Conservation (phyloP, 2,797 vertebrate genomes). For the Chaenodraco wilsoni region DNA sequence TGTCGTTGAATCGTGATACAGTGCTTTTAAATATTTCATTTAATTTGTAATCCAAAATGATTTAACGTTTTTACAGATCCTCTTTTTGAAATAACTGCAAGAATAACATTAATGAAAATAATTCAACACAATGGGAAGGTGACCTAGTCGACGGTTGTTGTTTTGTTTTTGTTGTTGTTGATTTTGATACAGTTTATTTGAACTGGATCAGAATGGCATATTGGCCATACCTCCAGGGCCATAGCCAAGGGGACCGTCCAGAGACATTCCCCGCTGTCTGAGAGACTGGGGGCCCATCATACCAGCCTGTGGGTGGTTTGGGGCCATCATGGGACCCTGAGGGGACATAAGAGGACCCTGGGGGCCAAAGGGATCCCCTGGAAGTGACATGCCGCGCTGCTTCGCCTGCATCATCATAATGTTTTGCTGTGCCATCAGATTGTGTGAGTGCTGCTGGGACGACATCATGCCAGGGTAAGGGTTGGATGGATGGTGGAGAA, state of each 20-base stretch:
- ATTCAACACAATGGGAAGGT: slow-evolving; percentile 66
- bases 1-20: slow-evolving; percentile 73
- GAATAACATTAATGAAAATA: slow-evolving; percentile 75
- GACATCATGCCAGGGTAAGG: slow-evolving; percentile 87
- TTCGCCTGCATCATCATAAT: slow-evolving; percentile 98
- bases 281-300: slow-evolving; percentile 94
- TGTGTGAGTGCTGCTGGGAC: slow-evolving; percentile 90
- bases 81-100: slow-evolving; percentile 68
- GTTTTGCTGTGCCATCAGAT: slow-evolving; percentile 96
- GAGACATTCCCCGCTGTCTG: slow-evolving; percentile 94
- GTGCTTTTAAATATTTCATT: slow-evolving; percentile 70
- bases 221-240: slow-evolving; percentile 93
- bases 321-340: slow-evolving; percentile 92
- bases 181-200: slow-evolving; percentile 59
- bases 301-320: slow-evolving; percentile 90
- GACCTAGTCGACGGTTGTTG: slow-evolving; percentile 45
- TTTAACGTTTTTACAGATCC: slow-evolving; percentile 54
- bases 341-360: slow-evolving; percentile 91
- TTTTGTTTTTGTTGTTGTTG: slow-evolving; percentile 53
- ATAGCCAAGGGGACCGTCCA: slow-evolving; percentile 94
- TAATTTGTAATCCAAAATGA: slow-evolving; percentile 69
- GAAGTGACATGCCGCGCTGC: slow-evolving; percentile 90
- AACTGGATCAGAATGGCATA: slow-evolving; percentile 90
- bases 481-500: slow-evolving; percentile 83
- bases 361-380: slow-evolving; percentile 92